Conservation (phyloP, 2,113 vertebrate genomes). For the Phrynocephalus versicolor region DNA sequence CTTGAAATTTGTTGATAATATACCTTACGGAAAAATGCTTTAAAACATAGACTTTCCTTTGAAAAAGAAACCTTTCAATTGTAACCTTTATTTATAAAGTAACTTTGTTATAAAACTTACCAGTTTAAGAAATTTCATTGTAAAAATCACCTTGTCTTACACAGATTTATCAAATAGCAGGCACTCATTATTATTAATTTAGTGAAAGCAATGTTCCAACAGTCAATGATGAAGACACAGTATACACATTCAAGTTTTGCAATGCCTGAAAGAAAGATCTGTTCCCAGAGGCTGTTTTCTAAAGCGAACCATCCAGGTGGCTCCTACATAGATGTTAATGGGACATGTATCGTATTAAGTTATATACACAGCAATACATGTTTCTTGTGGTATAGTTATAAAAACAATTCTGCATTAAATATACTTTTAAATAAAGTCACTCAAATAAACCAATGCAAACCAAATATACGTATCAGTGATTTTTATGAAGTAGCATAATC, state of each 20-base stretch:
- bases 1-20: conserved; percentile 51
- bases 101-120: conserved; percentile 65
- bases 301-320: conserved; percentile 24
- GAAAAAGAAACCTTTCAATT: conserved; percentile 62
- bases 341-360: conserved; percentile 28
- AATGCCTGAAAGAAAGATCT: conserved; percentile 47
- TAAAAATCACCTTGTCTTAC: conserved; percentile 58
- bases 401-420: not conserved
- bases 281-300: conserved; percentile 21
- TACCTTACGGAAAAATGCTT: conserved; percentile 57
- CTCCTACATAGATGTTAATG: conserved; percentile 14
- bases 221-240: conserved; percentile 56
- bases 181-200: conserved; percentile 55
- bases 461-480: not conserved
- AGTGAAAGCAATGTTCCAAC: conserved; percentile 40
- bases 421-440: not conserved
- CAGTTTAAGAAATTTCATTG: conserved; percentile 55
- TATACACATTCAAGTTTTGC: conserved; percentile 42
- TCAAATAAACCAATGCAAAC: not conserved
- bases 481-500: not conserved
- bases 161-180: conserved; percentile 66
- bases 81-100: conserved; percentile 64
- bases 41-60: conserved; percentile 55
- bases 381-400: not conserved
- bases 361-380: conserved; percentile 14